Evolutionary conservation across 1,140 invertebrate species (phyloP).

Genomic region (Tetramorium simillimum): DNA sequence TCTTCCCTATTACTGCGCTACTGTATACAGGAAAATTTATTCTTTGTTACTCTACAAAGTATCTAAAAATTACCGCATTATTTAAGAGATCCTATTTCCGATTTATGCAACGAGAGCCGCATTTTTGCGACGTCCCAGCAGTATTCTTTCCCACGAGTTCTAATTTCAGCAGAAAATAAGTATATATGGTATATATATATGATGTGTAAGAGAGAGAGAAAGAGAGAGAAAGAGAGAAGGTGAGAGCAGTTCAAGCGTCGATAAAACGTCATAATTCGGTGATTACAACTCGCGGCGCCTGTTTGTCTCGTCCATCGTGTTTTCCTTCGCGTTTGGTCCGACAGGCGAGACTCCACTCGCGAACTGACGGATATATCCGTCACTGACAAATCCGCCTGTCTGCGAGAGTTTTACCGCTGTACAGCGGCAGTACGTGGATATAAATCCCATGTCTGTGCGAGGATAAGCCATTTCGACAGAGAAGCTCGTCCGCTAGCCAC

Average conservation of each 20-base stretch:
- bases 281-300: slow-evolving; percentile 15
- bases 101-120: neutral
- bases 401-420: slow-evolving; percentile 71
- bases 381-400: slow-evolving; percentile 77
- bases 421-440: slow-evolving; percentile 52
- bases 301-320: slow-evolving; percentile 41
- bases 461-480: slow-evolving; percentile 64
- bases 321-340: slow-evolving; percentile 39
- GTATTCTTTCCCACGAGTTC: neutral
- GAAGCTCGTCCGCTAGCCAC: slow-evolving; percentile 37
- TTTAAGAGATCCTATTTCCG: neutral
- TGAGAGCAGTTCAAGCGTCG: neutral
- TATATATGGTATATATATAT: neutral
- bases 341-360: slow-evolving; percentile 5
- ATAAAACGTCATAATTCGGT: slow-evolving; percentile 40
- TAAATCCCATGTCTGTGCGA: slow-evolving; percentile 66
- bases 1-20: neutral
- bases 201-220: too few relatives aligned
- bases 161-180: slow-evolving; percentile 1
- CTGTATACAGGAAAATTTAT: neutral
- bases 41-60: neutral
- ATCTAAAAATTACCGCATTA: neutral
- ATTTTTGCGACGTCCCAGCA: neutral
- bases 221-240: neutral
- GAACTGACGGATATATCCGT: slow-evolving; percentile 72